These are phyloP conservation scores for Axea sp. DNA, from an alignment of 2,888 invertebrate genomes.

Conservation along the genomic window DNA sequence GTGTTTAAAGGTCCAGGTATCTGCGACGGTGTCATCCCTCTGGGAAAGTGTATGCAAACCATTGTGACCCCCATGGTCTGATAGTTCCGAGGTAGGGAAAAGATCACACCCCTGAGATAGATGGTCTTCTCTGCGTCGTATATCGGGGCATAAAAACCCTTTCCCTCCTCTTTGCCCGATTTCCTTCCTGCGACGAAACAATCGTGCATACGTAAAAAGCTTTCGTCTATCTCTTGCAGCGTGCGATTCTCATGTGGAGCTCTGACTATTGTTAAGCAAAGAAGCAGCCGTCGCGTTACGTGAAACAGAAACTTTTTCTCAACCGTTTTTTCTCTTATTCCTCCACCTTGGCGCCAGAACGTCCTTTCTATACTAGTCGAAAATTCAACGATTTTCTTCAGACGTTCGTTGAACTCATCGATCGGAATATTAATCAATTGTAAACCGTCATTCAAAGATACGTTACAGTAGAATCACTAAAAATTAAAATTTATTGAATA, in stretches of 20 bases:
- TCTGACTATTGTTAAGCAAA: slow-evolving; percentile 75
- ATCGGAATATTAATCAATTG: slow-evolving; percentile 29
- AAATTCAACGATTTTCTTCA: slow-evolving; percentile 38
- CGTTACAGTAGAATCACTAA: too few species aligned
- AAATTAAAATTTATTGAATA: too few species aligned
- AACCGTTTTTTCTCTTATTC: slow-evolving; percentile 65
- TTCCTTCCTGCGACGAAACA: slow-evolving; percentile 66
- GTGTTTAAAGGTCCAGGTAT: slow-evolving; percentile 78
- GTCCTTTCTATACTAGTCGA: slow-evolving; percentile 47
- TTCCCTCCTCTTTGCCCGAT: slow-evolving; percentile 54
- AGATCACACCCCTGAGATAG: slow-evolving; percentile 79
- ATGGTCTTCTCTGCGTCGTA: slow-evolving; percentile 67
- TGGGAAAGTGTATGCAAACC: slow-evolving; percentile 79
- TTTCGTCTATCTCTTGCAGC: slow-evolving; percentile 66
- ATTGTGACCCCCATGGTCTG: slow-evolving; percentile 76
- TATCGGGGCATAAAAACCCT: slow-evolving; percentile 65
- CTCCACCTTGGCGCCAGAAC: slow-evolving; percentile 29
- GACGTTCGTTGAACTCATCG: slow-evolving; percentile 36
- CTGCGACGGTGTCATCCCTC: slow-evolving; percentile 78
- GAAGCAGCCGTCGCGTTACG: slow-evolving; percentile 72
- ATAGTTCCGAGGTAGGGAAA: slow-evolving; percentile 63
- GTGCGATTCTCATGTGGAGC: slow-evolving; percentile 67
- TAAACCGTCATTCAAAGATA: too few species aligned
- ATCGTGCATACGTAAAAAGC: slow-evolving; percentile 75
- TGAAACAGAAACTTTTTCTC: slow-evolving; percentile 61